phyloP scores from a whole-genome alignment of 2,797 vertebrate genomes.

The Hypotaenidia okinawae region DNA sequence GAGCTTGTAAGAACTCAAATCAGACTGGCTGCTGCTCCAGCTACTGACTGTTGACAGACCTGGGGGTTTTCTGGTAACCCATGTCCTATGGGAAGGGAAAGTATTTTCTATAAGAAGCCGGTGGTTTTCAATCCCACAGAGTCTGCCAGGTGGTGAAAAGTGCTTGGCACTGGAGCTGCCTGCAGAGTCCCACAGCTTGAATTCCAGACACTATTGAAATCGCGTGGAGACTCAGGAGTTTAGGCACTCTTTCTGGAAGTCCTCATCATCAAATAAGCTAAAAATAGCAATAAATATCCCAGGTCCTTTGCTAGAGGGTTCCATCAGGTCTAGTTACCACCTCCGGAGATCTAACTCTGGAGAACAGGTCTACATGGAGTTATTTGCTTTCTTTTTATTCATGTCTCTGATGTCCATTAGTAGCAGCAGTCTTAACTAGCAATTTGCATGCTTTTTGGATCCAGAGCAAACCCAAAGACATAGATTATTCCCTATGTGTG shows the following conservation, averaged over 20 bases:
- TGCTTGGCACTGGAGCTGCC: neutral
- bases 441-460: rapidly evolving
- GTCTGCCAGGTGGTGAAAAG: neutral
- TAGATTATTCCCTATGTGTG: neutral
- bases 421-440: neutral
- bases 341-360: neutral
- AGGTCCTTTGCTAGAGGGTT: neutral
- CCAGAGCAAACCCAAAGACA: neutral
- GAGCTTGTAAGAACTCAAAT: neutral
- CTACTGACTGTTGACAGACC: neutral
- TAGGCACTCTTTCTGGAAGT: slow-evolving; percentile 24
- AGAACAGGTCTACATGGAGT: neutral
- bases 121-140: neutral
- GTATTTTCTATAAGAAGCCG: neutral
- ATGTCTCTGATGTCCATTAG: neutral
- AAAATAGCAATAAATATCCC: slow-evolving; percentile 18
- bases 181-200: neutral
- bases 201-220: slow-evolving; percentile 31
- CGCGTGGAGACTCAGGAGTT: neutral
- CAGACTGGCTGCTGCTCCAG: neutral
- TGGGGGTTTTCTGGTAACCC: neutral
- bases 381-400: neutral
- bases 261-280: neutral
- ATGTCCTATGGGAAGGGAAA: neutral
- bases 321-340: neutral